Evolutionary conservation across 2,888 invertebrate genomes (phyloP), one percentile per base, ranked within the genome.

Genomic region (Lycocerus yunnanus): DNA sequence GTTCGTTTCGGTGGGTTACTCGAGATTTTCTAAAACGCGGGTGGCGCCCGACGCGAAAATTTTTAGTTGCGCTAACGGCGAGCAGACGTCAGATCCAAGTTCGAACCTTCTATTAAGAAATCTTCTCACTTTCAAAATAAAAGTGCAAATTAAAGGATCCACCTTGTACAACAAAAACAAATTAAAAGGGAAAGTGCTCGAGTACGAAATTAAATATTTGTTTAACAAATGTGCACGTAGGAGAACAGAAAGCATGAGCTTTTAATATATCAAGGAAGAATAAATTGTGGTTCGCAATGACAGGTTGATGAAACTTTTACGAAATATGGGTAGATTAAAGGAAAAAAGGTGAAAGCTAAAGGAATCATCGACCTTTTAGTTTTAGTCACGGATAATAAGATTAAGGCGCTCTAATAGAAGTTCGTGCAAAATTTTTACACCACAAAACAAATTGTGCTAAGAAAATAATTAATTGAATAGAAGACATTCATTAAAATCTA

Each of bases 361-460:
- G 60, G 71, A 75, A 72, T 71, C 74, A 71, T 67, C 71, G 74
- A 74, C 74, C 74, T 71, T 73, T 69, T 20, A 69, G 58, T 73
- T 60, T 67, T 61, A 67, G 68, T 58, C 72, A 43, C 60, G 63
- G 72, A 72, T 72, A 72, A 72, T 72, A 72, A 68, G 72, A 72
- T 72, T 72, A 72, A 65, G 68, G 68, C 68, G 72, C 72, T 68
- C 71, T 72, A 72, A 68, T 65, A 63, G 68, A n/a, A 18, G 18
- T 63, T 43, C 43, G 43, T 43, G 43, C 43, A 43, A 43, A 43
- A 43, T 43, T 43, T 43, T 43, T 43, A 43, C 43, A 43, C 43
- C 43, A 43, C 43, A 43, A n/a, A 43, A n/a, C 43, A 43, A 43
- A 43, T 43, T 43, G 43, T n/a, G 43, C n/a, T 43, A 43, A 5